These are phyloP conservation scores for Coptodon rendalli DNA, from an alignment of 2,113 vertebrate species.

Conservation along the genomic window DNA sequence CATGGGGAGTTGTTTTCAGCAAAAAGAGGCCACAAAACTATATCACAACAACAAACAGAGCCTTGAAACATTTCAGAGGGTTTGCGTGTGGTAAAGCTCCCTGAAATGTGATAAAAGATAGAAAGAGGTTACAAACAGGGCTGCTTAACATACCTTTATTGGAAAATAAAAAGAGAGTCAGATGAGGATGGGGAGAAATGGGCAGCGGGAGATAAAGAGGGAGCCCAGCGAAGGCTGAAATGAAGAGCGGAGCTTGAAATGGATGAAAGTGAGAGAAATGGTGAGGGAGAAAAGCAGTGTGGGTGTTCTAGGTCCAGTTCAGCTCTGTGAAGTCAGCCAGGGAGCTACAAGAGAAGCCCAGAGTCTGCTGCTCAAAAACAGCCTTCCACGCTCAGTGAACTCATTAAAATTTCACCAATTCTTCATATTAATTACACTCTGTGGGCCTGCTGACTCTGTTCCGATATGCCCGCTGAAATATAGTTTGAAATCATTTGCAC, in stretches of 20 bases:
- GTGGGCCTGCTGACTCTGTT: not conserved
- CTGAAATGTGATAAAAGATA: not conserved
- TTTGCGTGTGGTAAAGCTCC: not conserved
- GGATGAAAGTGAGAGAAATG: not conserved
- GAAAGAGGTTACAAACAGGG: not conserved
- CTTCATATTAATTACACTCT: constrained; percentile 39
- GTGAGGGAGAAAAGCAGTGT: not conserved
- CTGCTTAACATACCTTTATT: not conserved
- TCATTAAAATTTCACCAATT: constrained; percentile 22
- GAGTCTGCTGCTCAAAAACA: not conserved
- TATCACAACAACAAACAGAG: not conserved
- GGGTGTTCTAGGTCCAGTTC: not conserved
- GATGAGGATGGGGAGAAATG: not conserved
- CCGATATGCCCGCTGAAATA: not conserved
- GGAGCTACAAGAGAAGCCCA: not conserved
- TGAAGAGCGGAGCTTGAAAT: not conserved
- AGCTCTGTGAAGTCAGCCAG: not conserved
- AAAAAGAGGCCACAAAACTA: not conserved
- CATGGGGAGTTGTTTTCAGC: not conserved
- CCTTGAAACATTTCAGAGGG: not conserved
- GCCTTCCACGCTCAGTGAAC: not conserved
- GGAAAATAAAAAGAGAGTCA: not conserved
- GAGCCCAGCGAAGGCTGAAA: not conserved
- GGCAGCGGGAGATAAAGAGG: not conserved
- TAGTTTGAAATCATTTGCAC: not conserved